A percentile compares a stretch with the other conserved stretches of the same genome.
Evolutionary conservation across 1,140 invertebrate genomes (phyloP).

Genomic region (Cecropterus lyciades): DNA sequence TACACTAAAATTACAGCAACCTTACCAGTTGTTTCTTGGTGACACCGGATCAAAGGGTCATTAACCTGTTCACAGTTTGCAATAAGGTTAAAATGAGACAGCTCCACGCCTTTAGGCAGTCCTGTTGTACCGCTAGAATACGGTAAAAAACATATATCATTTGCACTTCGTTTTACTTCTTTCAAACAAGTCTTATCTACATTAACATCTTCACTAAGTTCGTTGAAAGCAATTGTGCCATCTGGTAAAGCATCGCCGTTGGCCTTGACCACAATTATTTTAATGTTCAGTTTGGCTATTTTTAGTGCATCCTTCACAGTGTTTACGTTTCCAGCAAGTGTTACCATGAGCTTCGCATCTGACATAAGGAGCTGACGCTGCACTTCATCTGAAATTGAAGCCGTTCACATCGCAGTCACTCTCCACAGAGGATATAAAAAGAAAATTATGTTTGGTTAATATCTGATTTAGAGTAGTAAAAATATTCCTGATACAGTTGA

Average conservation of each 20-base stretch:
- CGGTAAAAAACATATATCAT: conserved; percentile 86
- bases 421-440: too few relatives aligned
- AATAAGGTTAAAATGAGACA: conserved; percentile 89
- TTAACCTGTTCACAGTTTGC: conserved; percentile 84
- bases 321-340: conserved; percentile 82
- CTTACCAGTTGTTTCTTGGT: conserved; percentile 69
- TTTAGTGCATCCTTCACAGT: conserved; percentile 78
- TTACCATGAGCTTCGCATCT: conserved; percentile 88
- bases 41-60: conserved; percentile 55
- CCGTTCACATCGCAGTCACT: too few relatives aligned
- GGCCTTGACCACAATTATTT: conserved; percentile 85
- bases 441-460: too few relatives aligned
- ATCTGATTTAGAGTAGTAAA: too few relatives aligned
- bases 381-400: conserved; percentile 90
- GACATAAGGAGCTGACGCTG: conserved; percentile 88
- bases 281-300: conserved; percentile 78
- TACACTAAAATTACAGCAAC: too few relatives aligned
- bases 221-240: conserved; percentile 85
- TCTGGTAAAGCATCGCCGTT: conserved; percentile 72
- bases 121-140: conserved; percentile 96
- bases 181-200: conserved; percentile 82
- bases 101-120: conserved; percentile 93
- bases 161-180: conserved; percentile 66
- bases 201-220: conserved; percentile 82
- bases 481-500: too few relatives aligned